Evolutionary conservation across 2,888 invertebrate genomes (phyloP).

Genomic region (Pseudococcus longispinus): DNA sequence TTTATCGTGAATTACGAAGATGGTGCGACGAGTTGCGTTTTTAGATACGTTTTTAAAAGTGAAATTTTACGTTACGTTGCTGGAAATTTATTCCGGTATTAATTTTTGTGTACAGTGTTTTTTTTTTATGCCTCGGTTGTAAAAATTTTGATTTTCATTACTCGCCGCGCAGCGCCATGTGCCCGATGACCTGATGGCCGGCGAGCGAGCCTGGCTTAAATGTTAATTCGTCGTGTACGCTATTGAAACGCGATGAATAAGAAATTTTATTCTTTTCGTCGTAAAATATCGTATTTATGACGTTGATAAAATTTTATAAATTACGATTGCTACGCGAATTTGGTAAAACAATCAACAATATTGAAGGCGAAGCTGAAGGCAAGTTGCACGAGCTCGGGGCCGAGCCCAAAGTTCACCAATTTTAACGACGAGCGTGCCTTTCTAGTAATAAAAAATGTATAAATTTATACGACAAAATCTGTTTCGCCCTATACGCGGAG

Average conservation of each 20-base stretch:
- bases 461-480: constrained; percentile 45
- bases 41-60: neutral
- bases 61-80: neutral
- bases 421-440: constrained; percentile 8
- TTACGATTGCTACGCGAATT: constrained; percentile 10
- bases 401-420: neutral
- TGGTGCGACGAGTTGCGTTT: neutral
- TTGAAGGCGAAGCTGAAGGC: neutral
- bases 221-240: neutral
- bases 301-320: constrained; percentile 30
- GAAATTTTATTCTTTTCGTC: constrained; percentile 27
- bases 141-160: constrained; percentile 24
- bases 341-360: neutral
- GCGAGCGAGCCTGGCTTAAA: neutral
- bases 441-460: constrained; percentile 17
- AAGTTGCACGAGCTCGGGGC: neutral
- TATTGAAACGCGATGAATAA: constrained; percentile 1
- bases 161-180: neutral
- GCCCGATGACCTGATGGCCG: neutral
- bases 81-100: constrained; percentile 12
- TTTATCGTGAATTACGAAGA: constrained; percentile 23
- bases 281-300: constrained; percentile 28
- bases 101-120: neutral
- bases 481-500: neutral
- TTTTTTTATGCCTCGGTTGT: constrained; percentile 9